Percentiles rank a stretch among this genome's conserved stretches.
These are phyloP conservation scores for Sylvietta virens DNA, from an alignment of 2,113 vertebrate genomes.

Conservation along the genomic window DNA sequence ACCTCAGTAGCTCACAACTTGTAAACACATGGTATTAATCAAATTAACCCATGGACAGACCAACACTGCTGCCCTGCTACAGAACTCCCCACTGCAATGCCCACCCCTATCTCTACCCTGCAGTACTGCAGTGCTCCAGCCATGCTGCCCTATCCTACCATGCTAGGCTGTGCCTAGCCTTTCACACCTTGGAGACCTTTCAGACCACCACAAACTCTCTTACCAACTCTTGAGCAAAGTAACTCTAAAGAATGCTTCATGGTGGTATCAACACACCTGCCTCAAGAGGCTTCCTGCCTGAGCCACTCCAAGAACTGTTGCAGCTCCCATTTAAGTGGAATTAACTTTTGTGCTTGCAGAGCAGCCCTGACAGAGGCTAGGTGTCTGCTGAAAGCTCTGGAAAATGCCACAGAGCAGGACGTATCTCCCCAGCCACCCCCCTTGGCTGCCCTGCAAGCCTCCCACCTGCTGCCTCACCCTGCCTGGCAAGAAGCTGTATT, in stretches of 20 bases:
- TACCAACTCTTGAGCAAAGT: fast-evolving
- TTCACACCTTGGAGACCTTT: not conserved
- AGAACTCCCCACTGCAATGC: not conserved
- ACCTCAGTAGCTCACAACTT: not conserved
- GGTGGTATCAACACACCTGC: not conserved
- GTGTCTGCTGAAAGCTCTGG: not conserved
- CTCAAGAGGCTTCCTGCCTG: not conserved
- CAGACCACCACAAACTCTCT: not conserved
- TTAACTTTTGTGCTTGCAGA: not conserved
- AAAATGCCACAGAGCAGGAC: not conserved
- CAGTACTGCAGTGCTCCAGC: not conserved
- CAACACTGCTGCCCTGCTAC: fast-evolving
- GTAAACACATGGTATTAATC: not conserved
- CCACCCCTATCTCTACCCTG: fast-evolving
- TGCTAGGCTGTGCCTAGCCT: not conserved
- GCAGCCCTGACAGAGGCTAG: not conserved
- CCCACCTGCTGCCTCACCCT: not conserved
- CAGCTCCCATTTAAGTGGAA: not conserved
- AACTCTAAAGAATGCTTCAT: not conserved
- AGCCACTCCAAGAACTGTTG: not conserved
- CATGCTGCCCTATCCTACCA: not conserved
- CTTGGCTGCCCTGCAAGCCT: not conserved
- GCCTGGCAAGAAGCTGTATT: not conserved
- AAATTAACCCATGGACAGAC: not conserved
- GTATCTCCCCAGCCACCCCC: not conserved